Evolutionary conservation across 2,113 vertebrate genomes (phyloP).

Genomic region (Brachypteracias leptosomus): DNA sequence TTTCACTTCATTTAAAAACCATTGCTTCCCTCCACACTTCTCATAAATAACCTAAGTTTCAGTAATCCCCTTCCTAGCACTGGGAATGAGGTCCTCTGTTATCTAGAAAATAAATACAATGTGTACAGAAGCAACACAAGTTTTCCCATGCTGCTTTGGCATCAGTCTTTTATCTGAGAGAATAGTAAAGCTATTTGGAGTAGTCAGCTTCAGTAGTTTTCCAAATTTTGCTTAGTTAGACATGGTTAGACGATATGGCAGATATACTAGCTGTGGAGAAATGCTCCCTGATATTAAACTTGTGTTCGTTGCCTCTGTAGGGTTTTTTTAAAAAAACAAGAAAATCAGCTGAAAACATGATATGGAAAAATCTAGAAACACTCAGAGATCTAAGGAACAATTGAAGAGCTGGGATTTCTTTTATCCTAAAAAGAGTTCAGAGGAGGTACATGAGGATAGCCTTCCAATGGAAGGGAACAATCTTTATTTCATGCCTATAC

Average conservation of each 20-base stretch:
- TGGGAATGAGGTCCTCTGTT: background rate
- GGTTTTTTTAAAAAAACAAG: background rate
- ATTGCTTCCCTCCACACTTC: background rate
- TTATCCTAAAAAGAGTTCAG: background rate
- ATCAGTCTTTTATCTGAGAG: background rate
- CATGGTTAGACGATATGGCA: background rate
- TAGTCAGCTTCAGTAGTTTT: background rate
- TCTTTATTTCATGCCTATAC: background rate
- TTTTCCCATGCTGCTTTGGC: background rate
- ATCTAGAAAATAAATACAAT: background rate
- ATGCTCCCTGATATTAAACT: background rate
- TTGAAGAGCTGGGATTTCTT: background rate
- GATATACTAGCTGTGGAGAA: background rate
- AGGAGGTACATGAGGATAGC: background rate
- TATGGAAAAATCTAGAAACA: background rate
- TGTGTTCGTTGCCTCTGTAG: background rate
- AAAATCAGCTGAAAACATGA: background rate
- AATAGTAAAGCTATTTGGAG: background rate
- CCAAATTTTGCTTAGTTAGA: background rate
- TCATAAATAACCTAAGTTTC: background rate
- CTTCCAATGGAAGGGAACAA: background rate
- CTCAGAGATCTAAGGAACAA: background rate
- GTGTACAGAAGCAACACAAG: background rate
- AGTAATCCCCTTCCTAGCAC: background rate
- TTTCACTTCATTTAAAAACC: slow-evolving; percentile 31